phyloP scores from a whole-genome alignment of 2,888 invertebrate species.

The Lypha dubia region DNA sequence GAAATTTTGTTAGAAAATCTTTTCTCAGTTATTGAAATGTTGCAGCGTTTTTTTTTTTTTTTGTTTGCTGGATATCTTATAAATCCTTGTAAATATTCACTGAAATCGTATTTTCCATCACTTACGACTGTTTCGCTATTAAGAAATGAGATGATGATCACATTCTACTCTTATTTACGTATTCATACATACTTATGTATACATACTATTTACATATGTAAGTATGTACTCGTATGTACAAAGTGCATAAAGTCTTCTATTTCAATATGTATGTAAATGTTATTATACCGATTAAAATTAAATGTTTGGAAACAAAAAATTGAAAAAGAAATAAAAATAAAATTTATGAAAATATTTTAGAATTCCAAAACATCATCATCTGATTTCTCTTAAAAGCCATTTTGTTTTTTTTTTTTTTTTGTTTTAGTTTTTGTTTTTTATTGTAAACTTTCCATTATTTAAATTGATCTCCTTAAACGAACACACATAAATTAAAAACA shows the following conservation, averaged over 20 bases:
- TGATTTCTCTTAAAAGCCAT: not conserved
- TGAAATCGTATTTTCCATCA: not conserved
- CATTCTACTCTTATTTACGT: not conserved
- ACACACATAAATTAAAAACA: constrained; percentile 10
- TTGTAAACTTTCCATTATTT: constrained; percentile 6
- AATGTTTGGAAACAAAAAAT: not conserved
- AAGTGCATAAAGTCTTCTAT: not conserved
- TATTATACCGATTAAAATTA: constrained; percentile 1
- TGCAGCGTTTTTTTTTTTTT: too few species aligned
- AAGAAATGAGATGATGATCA: not conserved
- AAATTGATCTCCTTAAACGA: constrained; percentile 14
- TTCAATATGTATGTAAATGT: constrained; percentile 10
- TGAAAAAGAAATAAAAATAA: too few species aligned
- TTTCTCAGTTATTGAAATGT: too few species aligned
- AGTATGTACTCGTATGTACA: too few species aligned
- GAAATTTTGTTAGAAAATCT: too few species aligned
- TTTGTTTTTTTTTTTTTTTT: too few species aligned
- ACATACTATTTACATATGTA: too few species aligned
- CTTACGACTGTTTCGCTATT: not conserved
- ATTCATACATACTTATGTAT: not conserved
- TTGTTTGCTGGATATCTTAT: too few species aligned
- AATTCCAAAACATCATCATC: not conserved
- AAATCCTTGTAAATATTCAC: too few species aligned
- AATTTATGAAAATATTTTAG: not conserved
- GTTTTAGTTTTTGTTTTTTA: too few species aligned